Evolutionary conservation across 1,140 invertebrate genomes (phyloP).

Genomic region (Limonius californicus): DNA sequence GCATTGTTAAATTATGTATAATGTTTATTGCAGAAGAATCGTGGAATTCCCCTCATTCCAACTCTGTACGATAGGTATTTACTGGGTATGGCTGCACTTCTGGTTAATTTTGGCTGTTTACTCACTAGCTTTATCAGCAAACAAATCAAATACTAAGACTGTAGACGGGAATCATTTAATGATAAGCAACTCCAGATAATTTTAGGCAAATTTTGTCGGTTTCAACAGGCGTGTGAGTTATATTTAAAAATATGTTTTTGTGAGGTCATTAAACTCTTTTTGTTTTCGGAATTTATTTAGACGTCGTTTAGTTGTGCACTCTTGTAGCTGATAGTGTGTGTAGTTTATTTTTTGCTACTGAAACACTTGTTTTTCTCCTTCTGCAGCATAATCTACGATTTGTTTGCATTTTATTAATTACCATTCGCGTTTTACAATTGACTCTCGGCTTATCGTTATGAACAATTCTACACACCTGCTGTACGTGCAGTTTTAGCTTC

Average conservation of each 20-base stretch:
- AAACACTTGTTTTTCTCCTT: background rate
- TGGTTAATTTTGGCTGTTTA: too few relatives aligned
- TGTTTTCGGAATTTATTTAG: conserved; percentile 12
- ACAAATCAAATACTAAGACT: too few relatives aligned
- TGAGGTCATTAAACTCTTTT: conserved; percentile 8
- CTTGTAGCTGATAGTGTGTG: background rate
- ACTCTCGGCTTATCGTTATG: background rate
- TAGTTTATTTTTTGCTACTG: background rate
- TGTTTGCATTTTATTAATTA: background rate
- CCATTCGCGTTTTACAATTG: background rate
- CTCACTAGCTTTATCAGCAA: too few relatives aligned
- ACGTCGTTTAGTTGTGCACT: background rate
- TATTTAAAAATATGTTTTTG: conserved; percentile 5
- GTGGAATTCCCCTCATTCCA: too few relatives aligned
- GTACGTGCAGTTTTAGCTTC: background rate
- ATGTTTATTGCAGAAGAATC: too few relatives aligned
- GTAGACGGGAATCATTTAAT: background rate
- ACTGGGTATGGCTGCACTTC: too few relatives aligned
- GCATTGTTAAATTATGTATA: too few relatives aligned
- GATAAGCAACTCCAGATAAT: background rate
- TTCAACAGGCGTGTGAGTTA: conserved; percentile 9
- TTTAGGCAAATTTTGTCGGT: conserved; percentile 4
- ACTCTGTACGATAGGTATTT: too few relatives aligned
- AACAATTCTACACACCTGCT: background rate
- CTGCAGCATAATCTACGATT: background rate